Conservation (phyloP, 2,113 vertebrate species). For the Spermophilus dauricus region DNA sequence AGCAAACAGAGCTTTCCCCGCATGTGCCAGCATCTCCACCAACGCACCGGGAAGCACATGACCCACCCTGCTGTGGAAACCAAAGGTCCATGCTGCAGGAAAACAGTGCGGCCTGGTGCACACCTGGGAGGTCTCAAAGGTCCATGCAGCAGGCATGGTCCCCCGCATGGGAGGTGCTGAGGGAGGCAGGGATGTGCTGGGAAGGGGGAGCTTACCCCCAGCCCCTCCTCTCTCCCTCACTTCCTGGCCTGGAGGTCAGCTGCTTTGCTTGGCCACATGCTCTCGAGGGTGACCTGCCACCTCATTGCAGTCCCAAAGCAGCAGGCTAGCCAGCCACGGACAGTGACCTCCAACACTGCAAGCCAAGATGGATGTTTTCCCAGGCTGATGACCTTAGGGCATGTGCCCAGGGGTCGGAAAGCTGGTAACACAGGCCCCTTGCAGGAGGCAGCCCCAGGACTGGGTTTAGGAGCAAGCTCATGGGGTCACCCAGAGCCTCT, state of each 20-base stretch:
- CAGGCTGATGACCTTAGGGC: too few relatives aligned
- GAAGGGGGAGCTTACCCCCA: too few relatives aligned
- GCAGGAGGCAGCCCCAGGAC: rapidly evolving
- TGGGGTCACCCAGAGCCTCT: neutral
- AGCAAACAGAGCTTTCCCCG: neutral
- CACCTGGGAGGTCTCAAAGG: neutral
- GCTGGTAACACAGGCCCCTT: neutral
- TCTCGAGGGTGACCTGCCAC: too few relatives aligned
- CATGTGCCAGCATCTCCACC: rapidly evolving
- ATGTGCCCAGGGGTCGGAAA: too few relatives aligned
- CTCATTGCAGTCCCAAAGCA: neutral
- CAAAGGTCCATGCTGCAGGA: rapidly evolving
- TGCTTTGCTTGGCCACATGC: neutral
- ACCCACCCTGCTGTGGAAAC: rapidly evolving
- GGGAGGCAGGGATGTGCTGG: too few relatives aligned
- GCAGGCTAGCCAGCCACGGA: too few relatives aligned
- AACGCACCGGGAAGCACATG: neutral
- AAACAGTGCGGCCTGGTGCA: rapidly evolving
- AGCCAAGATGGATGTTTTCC: neutral
- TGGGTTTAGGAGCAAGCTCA: neutral
- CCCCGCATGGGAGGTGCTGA: neutral
- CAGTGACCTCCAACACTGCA: neutral
- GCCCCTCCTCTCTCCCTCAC: neutral
- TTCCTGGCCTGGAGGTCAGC: neutral
- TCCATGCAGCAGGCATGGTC: neutral